Base-by-base conservation (phyloP, 2,888 invertebrate genomes). In the Thumatha senex region DNA sequence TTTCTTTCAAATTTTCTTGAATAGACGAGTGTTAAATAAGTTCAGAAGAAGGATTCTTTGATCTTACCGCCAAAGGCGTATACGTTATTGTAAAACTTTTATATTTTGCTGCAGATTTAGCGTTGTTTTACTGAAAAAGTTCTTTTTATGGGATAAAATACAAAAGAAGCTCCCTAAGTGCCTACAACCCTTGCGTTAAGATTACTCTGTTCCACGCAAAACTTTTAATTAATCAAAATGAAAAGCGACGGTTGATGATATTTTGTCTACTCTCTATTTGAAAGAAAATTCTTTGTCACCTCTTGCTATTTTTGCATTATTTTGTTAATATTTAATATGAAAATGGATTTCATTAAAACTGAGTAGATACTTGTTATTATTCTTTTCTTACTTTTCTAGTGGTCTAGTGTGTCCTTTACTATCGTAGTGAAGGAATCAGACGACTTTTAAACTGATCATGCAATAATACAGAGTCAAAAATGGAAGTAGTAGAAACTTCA, bases 181-280 rank as follows among this genome's bases (percentile, higher is more conserved):
- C 18, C 18, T 31, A 84, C 77, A 87, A 85, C 86, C 89, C 87
- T 84, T 86, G 86, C 80, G 75, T 80, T 82, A 74, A 86, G 82
- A 83, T 82, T 82, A 78, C 82, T 82, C 78, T 81, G 84, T 83
- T 83, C 73, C 74, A 78, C 71, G 74, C 63, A 50, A 86, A 91
- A 89, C 84, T 90, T 91, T 91, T 90, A 89, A 89, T 90, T 88
- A 89, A 87, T 86, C 76, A 81, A 82, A 79, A 84, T 86, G 84
- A 76, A 81, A 85, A 84, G 76, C 78, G 76, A 70, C 67, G 59
- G 60, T 58, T 66, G 61, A 67, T 59, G 63, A 56, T 68, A 60
- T 63, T 67, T 50, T 67, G 54, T 58, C 52, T 54, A 40, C 48
- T 53, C 55, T 67, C 40, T 55, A 51, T 59, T 53, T 51, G 47